These are phyloP conservation scores for Takifugu rubripes DNA, from an alignment of 2,797 vertebrate genomes.

Conservation along the genomic window DNA sequence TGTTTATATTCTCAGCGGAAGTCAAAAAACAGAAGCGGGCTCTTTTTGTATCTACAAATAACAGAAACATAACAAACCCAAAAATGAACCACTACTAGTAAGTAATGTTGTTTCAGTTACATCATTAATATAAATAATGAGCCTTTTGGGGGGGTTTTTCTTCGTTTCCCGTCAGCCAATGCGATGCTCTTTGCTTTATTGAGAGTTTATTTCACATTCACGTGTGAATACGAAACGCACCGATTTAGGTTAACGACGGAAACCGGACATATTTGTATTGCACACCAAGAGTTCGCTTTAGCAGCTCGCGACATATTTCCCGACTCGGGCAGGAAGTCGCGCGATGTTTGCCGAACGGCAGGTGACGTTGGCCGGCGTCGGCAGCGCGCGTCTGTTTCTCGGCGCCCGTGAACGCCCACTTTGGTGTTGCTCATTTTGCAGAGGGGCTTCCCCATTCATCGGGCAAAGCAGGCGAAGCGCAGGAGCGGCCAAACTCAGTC, in stretches of 20 bases:
- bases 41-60: not conserved
- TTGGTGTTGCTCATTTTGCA: conserved; percentile 47
- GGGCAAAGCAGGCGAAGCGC: conserved; percentile 15
- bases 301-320: too few relatives aligned
- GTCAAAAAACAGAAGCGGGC: not conserved
- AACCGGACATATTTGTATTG: too few relatives aligned
- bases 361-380: conserved; percentile 11
- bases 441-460: conserved; percentile 54
- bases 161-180: conserved; percentile 40
- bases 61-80: too few relatives aligned
- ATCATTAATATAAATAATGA: too few relatives aligned
- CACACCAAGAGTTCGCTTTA: too few relatives aligned
- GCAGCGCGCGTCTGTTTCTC: conserved; percentile 10
- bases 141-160: too few relatives aligned
- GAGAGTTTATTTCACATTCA: not conserved
- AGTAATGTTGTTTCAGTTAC: too few relatives aligned
- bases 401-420: conserved; percentile 58
- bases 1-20: conserved; percentile 9
- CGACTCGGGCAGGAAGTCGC: not conserved
- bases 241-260: too few relatives aligned
- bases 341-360: not conserved
- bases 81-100: too few relatives aligned
- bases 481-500: conserved; percentile 40
- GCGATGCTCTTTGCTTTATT: not conserved
- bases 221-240: too few relatives aligned